Base-by-base conservation (phyloP, 2,113 vertebrate genomes). In the Mixornis gularis region DNA sequence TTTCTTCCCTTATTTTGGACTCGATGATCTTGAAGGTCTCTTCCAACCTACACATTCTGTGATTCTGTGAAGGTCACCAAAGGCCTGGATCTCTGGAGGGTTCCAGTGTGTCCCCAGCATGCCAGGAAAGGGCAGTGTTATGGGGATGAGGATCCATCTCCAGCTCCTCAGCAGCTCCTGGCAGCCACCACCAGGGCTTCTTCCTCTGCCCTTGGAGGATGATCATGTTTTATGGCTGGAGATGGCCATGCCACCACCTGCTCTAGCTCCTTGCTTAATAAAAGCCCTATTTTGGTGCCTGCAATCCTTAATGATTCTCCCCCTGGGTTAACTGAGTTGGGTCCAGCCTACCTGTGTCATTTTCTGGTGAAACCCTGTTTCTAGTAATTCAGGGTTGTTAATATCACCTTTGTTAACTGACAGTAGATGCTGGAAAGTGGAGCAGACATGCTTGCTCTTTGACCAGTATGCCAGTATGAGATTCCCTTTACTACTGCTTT, bases 331-430 rank as follows among this genome's bases (percentile, higher is more conserved):
- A 72, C 4, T 49, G 12, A 46, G n/a, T 19, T 53, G 24, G 10
- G 13, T 80, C 43, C 29, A 30, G 34, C 2, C 11, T 3, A 6
- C 5, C 8, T 1, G 1, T 32, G 10, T 6, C 0, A 38, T 80
- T 81, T 78, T 59, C 18, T 8, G 9, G 26, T 7, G 10, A 65
- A 76, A 53, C 2, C 3, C 15, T 6, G 1, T 40, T 78, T 70
- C 24, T 58, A 26, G 9, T 10, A 34, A 27, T 40, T 32, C 30
- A 25, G 6, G 10, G 8, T 32, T 49, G 20, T 20, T 71, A 25
- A 12, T 30, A 3, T 51, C 10, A 46, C 18, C 10, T 55, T 34
- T 46, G 3, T 40, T 51, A 51, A 34, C 18, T 16, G 34, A 17
- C 16, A 53, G n/a, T 6, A 44, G 27, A 8, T 36, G 11, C 11